Base-by-base conservation (phyloP, 2,113 vertebrate species). In the Toxotes jaculatrix region DNA sequence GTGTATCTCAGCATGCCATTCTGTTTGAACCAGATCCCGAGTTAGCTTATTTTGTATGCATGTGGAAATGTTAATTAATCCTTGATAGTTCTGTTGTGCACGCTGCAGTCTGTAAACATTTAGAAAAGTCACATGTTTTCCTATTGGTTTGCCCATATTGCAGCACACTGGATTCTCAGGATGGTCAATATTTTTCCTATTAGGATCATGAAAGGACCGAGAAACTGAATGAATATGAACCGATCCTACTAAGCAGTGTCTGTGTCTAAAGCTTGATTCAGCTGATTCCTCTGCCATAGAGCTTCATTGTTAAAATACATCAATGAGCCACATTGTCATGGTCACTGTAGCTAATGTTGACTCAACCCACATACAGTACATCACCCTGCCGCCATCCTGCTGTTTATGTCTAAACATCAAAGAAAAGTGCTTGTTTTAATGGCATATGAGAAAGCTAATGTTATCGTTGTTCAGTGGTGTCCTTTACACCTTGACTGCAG, bases 61-160 rank as follows among this genome's bases (percentile, higher is more conserved):
- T 47, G 45, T 75, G 70, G 38, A 59, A 72, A 72, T 8, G 42
- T 66, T 82, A 19, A 79, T 64, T 42, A 34, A 69, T 42, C 17
- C 16, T 12, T 0, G 6, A 55, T 68, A 40, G 40, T 5, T 69
- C 12, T 57, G 64, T 19, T 32, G n/a, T 31, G 0, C 6, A 7
- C 17, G 2, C 21, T 12, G 13, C 73, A 49, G 32, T 57, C 71
- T 61, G 67, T 45, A 17, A 80, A 17, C 34, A 21, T 59, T 83
- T 45, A 83, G 47, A 55, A 27, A 64, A 14, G 56, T 75, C 59
- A 57, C 40, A 53, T 7, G 27, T 40, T n/a, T 51, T 32, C 8
- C 47, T 13, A 11, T 16, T 23, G 13, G 67, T 62, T 62, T 45
- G n/a, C 27, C 63, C 14, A 19, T 2, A 9, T 19, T 66, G 47